phyloP scores from a whole-genome alignment of 2,888 invertebrate species.

The Erebia ligea region DNA sequence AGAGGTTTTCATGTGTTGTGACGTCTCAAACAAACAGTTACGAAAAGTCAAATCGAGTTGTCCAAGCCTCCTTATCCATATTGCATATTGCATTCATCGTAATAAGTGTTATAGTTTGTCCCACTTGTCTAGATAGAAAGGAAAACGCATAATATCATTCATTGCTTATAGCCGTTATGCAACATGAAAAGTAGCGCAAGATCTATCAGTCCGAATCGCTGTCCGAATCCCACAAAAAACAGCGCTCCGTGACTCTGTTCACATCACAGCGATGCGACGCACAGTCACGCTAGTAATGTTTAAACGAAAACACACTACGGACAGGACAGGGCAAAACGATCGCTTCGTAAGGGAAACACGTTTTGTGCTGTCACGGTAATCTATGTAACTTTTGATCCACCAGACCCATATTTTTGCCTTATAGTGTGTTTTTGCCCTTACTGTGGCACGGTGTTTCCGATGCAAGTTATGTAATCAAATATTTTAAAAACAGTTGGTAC shows the following conservation, averaged over 20 bases:
- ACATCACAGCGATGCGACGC: slow-evolving; percentile 37
- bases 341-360: too few species aligned
- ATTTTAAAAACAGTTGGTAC: slow-evolving; percentile 35
- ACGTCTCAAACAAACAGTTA: slow-evolving; percentile 3
- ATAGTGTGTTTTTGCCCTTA: too few species aligned
- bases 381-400: too few species aligned
- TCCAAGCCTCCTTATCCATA: slow-evolving; percentile 6
- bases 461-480: slow-evolving; percentile 26
- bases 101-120: slow-evolving; percentile 36
- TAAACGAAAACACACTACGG: too few species aligned
- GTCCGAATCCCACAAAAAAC: slow-evolving; percentile 45
- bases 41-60: slow-evolving; percentile 34
- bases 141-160: slow-evolving; percentile 53
- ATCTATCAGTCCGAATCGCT: too few species aligned
- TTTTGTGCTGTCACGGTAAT: too few species aligned
- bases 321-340: too few species aligned
- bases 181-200: slow-evolving; percentile 58
- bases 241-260: slow-evolving; percentile 33
- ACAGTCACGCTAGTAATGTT: slow-evolving; percentile 41
- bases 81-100: slow-evolving; percentile 35
- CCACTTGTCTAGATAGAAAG: slow-evolving; percentile 59
- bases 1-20: not conserved
- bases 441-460: slow-evolving; percentile 18
- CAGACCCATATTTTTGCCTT: too few species aligned
- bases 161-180: slow-evolving; percentile 55